These are phyloP conservation scores for Phalloptychus januarius DNA, from an alignment of 2,797 vertebrate species.

Conservation along the genomic window DNA sequence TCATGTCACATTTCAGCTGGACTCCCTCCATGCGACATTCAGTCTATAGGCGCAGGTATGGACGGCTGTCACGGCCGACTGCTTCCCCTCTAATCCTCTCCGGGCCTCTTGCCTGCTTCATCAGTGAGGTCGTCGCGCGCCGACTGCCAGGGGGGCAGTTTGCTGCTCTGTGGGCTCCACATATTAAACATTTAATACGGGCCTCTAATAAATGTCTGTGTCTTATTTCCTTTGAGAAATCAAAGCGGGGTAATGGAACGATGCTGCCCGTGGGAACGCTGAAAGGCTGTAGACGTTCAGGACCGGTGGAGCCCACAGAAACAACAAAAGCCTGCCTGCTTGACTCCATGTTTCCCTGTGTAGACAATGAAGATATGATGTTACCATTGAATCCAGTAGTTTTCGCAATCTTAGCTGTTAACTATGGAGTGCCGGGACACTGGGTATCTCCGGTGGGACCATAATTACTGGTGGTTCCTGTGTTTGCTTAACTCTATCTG, in stretches of 20 bases:
- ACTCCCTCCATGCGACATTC: slow-evolving; percentile 93
- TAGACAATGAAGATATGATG: background rate
- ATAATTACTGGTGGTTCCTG: background rate
- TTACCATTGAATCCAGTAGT: slow-evolving; percentile 32
- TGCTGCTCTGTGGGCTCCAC: slow-evolving; percentile 65
- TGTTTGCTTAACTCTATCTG: background rate
- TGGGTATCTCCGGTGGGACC: no score
- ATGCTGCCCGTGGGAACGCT: slow-evolving; percentile 6
- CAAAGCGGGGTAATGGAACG: slow-evolving; percentile 49
- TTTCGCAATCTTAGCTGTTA: slow-evolving; percentile 30
- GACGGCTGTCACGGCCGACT: slow-evolving; percentile 58
- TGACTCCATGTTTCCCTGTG: slow-evolving; percentile 21
- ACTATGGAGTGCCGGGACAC: background rate
- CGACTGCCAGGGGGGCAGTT: slow-evolving; percentile 53
- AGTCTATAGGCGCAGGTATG: slow-evolving; percentile 96
- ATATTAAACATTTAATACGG: slow-evolving; percentile 38
- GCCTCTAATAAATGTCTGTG: slow-evolving; percentile 40
- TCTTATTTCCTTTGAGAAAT: slow-evolving; percentile 71
- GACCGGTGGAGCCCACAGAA: slow-evolving; percentile 49
- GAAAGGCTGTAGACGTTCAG: background rate
- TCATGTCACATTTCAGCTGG: slow-evolving; percentile 83
- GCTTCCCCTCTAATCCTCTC: slow-evolving; percentile 32
- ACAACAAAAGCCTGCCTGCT: slow-evolving; percentile 44
- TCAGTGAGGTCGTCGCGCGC: slow-evolving; percentile 51
- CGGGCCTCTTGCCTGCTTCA: slow-evolving; percentile 40